Base-by-base conservation (phyloP, 2,797 vertebrate species). In the Nasua narica region DNA sequence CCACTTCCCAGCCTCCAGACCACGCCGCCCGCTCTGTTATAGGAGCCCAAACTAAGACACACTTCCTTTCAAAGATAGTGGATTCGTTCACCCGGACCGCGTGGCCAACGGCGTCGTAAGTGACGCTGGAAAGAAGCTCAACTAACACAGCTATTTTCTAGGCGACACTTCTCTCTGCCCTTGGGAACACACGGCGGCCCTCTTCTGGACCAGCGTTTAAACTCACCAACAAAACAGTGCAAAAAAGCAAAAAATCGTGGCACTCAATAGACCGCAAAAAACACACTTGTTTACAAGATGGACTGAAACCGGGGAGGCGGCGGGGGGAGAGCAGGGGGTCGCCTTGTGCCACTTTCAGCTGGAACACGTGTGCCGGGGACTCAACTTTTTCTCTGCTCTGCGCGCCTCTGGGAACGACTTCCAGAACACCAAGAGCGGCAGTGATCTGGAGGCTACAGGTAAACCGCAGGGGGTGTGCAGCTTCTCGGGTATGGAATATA, bases 131-230 rank as follows among this genome's bases (percentile, higher is more conserved):
- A 43, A 2, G 21, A 58, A 46, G 85, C 85, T 58, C 2, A 3
- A 43, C 2, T 23, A n/a, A 11, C 10, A 19, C 13, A 0, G 5
- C 32, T 7, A 27, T 48, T 16, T 58, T 11, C 52, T 72, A 7
- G 0, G 0, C 3, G 10, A 58, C 13, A 27, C 40, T 40, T 9
- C 4, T 23, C 25, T n/a, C 40, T 4, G 43, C 1, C 11, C 43
- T 87, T 9, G 48, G 72, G 43, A 37, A 62, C 4, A 29, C 43
- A 10, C 15, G 58, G 50, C 2, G 1, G 74, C 13, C 10, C 48
- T 78, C 29, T 3, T 14, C 23, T 2, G 37, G 7, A 3, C 1
- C 4, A 13, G 37, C 7, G 1, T 6, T 62, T 43, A 2, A 81
- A 81, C 23, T 43, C 14, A 40, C n/a, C 46, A 46, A 15, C 60